Evolutionary conservation across 2,888 invertebrate species (phyloP).

Genomic region (Epirrita christyi): DNA sequence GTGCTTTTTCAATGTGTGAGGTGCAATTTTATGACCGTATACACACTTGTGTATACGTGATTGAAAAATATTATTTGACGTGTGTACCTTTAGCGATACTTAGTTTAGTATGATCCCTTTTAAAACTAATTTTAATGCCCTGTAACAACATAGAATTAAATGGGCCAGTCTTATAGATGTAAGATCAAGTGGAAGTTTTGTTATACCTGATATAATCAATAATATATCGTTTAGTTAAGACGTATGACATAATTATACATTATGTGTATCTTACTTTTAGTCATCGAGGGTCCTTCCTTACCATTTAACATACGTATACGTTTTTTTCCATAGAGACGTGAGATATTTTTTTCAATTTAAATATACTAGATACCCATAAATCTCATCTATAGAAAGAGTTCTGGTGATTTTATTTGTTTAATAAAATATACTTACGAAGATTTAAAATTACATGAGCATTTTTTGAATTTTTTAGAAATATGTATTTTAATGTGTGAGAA

Average conservation of each 20-base stretch:
- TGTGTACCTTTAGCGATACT: slow-evolving; percentile 5
- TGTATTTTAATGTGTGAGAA: slow-evolving; percentile 8
- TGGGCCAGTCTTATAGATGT: slow-evolving; percentile 36
- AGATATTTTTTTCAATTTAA: too few relatives aligned
- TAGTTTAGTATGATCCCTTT: slow-evolving; percentile 12
- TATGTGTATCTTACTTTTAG: slow-evolving; percentile 17
- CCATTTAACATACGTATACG: too few relatives aligned
- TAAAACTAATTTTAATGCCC: slow-evolving; percentile 20
- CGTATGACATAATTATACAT: slow-evolving; percentile 25
- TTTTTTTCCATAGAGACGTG: too few relatives aligned
- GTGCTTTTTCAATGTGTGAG: slow-evolving; percentile 17
- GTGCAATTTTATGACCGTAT: slow-evolving; percentile 5
- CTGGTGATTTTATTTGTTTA: too few relatives aligned
- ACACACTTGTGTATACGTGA: neutral
- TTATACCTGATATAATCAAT: slow-evolving; percentile 37
- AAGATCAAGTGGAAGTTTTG: slow-evolving; percentile 21
- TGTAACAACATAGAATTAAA: slow-evolving; percentile 20
- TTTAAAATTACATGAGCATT: too few relatives aligned
- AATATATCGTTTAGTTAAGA: slow-evolving; percentile 26
- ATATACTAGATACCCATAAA: too few relatives aligned
- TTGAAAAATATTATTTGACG: slow-evolving; percentile 10
- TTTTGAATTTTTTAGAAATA: neutral
- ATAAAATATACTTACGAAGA: too few relatives aligned
- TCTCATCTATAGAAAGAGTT: too few relatives aligned
- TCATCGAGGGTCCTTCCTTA: slow-evolving; percentile 22